Base-by-base conservation (phyloP, 2,113 vertebrate species). In the Neolamprologus hecqui region DNA sequence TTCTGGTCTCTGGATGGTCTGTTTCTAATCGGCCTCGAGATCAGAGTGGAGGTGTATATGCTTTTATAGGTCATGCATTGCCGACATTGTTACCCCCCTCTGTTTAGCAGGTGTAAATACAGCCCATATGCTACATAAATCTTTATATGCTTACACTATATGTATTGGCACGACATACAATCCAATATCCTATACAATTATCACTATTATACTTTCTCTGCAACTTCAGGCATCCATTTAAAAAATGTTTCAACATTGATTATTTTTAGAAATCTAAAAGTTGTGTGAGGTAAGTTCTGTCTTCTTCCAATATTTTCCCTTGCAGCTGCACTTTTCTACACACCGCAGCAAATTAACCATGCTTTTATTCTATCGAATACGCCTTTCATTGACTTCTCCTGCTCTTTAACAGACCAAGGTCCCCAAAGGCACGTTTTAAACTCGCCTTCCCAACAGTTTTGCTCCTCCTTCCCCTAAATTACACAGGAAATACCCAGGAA, bases 351-450 rank as follows among this genome's bases (percentile, higher is more conserved):
- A 77, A 87, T 90, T 89, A 92, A 91, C 88, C 70, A 75, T 85
- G 42, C 60, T 68, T 91, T 54, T 13, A 87, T 88, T 79, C 91
- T 84, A 93, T 93, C 84, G 84, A 93, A 89, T 54, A 68, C 83
- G 79, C 81, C 90, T 92, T 91, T 88, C 84, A 89, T 73, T 79
- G 79, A 87, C 90, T 90, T 93, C 87, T 84, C 84, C 54, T 51
- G 35, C 51, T 77, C 81, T 84, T 83, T 60, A 91, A 85, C 84
- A 89, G 70, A 86, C 73, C 15, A 9, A 51, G 58, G 54, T 90
- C 84, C 82, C 65, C 7, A 12, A 11, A 81, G 68, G 85, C 55
- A 65, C 42, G 5, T 60, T 89, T 89, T 84, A 31, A 92, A 85
- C 35, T 79, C 3, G 7, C 82, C 82, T 88, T 68, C 55, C 83